These are phyloP conservation scores for Pterostichus niger DNA, from an alignment of 2,888 invertebrate species.

Conservation along the genomic window DNA sequence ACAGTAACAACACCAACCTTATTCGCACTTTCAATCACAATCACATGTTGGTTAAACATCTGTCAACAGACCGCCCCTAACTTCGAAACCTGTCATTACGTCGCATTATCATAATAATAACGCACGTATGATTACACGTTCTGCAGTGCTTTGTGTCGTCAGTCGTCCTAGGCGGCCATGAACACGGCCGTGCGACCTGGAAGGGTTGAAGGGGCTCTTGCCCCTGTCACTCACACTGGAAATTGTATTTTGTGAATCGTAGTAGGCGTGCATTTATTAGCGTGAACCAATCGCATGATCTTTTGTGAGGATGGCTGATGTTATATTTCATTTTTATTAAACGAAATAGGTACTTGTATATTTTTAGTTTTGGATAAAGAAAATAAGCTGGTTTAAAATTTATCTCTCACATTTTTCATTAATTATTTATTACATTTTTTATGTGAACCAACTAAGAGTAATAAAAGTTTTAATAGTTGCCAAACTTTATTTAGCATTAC, in stretches of 20 bases:
- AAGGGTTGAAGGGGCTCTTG: constrained; percentile 70
- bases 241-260: constrained; percentile 46
- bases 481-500: too few relatives aligned
- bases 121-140: constrained; percentile 72
- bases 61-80: constrained; percentile 77
- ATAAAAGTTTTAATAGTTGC: too few relatives aligned
- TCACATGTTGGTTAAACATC: constrained; percentile 76
- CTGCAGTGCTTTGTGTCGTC: constrained; percentile 55
- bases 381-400: too few relatives aligned
- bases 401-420: too few relatives aligned
- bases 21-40: constrained; percentile 50
- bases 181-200: constrained; percentile 55
- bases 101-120: constrained; percentile 74
- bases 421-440: too few relatives aligned
- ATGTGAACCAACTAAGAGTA: too few relatives aligned
- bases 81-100: constrained; percentile 75
- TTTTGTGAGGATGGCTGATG: constrained; percentile 32
- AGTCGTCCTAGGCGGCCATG: constrained; percentile 69
- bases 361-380: too few relatives aligned
- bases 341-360: too few relatives aligned
- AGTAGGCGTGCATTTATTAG: constrained; percentile 61
- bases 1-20: not conserved
- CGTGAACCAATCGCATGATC: constrained; percentile 53
- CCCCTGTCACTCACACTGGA: constrained; percentile 47
- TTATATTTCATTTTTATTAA: not conserved